Evolutionary conservation across 1,140 invertebrate species (phyloP), one percentile per base, ranked within the genome.

Genomic region (Cotesia chilonis): DNA sequence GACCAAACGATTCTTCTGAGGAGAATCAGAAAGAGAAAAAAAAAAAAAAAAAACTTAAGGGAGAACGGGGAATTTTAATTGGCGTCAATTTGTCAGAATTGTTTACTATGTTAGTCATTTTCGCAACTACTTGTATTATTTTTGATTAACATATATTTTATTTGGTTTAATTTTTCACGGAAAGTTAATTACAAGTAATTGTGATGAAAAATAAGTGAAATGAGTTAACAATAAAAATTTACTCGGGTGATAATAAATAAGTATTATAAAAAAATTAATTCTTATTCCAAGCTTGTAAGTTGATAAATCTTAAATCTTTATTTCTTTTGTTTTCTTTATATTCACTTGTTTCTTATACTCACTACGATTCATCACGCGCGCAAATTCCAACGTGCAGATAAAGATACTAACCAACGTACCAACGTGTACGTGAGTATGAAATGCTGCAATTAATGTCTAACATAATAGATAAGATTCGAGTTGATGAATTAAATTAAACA

Each of bases 41-140:
- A 41, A 36, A 51, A 41, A 36, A 20, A 47, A 63, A 69, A 59
- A 36, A 28, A 71, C 55, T 57, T 41, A 41, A 6, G 47, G 64
- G 61, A 60, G n/a, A 64, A 36, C 61, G 59, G 70, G 75, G 83
- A 84, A 85, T 86, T 86, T 86, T 86, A 85, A 86, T 86, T 86
- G 83, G 81, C 73, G 76, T 75, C 83, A 84, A 87, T 87, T 87
- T 85, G 82, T 85, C 81, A 75, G 68, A 70, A 64, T 47, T 47
- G 41, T 47, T 10, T 47, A 47, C 41, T 6, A 10, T 47, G 41
- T 47, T 47, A 7, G 1, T 47, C 6, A 47, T 6, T 47, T 47
- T 47, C 28, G 28, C 28, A 28, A 28, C 28, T 28, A 28, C 28
- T 28, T 47, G 6, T 47, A 47, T 47, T 47, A 47, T 10, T 47